These are phyloP conservation scores for Carposina sasakii DNA, from an alignment of 1,140 invertebrate genomes.

Conservation along the genomic window DNA sequence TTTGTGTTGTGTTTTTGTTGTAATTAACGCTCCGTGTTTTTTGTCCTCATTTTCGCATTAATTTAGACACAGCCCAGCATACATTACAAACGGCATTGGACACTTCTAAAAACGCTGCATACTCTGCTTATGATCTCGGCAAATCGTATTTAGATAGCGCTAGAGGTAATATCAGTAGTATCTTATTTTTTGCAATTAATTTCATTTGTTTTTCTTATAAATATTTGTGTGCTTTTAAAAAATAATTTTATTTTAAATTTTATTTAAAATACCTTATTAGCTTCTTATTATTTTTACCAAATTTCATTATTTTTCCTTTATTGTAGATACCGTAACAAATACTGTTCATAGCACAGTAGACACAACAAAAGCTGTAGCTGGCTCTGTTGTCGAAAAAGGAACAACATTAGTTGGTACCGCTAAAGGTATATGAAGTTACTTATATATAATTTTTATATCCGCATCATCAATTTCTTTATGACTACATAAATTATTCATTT, in stretches of 20 bases:
- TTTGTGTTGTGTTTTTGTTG: constrained; percentile 20
- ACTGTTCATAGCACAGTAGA: constrained; percentile 22
- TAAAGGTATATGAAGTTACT: constrained; percentile 14
- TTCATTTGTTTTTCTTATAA: too few relatives aligned
- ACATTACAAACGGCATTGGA: constrained; percentile 44
- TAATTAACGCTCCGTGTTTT: constrained; percentile 18
- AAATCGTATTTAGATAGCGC: constrained; percentile 50
- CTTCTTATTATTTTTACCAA: constrained; percentile 8
- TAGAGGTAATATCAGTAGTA: constrained; percentile 24
- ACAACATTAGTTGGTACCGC: constrained; percentile 12
- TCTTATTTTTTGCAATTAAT: not conserved
- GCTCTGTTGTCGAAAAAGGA: constrained; percentile 8
- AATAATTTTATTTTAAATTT: not conserved
- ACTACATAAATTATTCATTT: not conserved
- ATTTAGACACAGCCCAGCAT: constrained; percentile 52
- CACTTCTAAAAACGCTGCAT: constrained; percentile 37
- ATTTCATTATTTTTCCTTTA: constrained; percentile 4
- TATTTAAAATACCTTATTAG: not conserved
- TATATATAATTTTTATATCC: not conserved
- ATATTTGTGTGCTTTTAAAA: not conserved
- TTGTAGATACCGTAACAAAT: constrained; percentile 25
- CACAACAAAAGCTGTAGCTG: constrained; percentile 14
- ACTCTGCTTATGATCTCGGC: constrained; percentile 46
- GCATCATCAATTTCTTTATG: not conserved
- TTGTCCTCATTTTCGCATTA: not conserved